phyloP scores from a whole-genome alignment of 2,797 vertebrate species.

The Propithecus deckenii region DNA sequence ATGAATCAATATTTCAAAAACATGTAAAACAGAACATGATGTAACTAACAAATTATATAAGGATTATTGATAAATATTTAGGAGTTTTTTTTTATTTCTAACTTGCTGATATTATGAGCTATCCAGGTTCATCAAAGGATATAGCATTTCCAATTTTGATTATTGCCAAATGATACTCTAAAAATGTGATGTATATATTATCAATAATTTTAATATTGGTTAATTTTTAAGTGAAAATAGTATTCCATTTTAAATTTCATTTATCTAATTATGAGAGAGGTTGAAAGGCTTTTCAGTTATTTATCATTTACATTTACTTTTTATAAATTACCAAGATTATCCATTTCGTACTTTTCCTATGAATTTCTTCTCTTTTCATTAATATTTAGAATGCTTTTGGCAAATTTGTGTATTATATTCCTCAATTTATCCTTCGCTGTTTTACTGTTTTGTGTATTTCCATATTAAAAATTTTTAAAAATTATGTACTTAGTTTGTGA shows the following conservation, averaged over 20 bases:
- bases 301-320: not conserved
- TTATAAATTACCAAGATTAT: not conserved
- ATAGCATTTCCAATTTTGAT: not conserved
- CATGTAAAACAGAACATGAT: not conserved
- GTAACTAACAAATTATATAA: not conserved
- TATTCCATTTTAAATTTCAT: not conserved
- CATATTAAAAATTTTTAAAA: not conserved
- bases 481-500: not conserved
- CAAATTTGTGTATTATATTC: not conserved
- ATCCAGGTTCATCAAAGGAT: not conserved
- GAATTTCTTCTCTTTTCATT: not conserved
- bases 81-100: not conserved
- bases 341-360: not conserved
- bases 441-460: not conserved
- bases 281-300: not conserved
- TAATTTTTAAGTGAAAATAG: not conserved
- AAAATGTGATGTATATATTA: not conserved
- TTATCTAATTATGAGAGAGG: not conserved
- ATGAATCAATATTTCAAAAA: not conserved
- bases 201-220: not conserved
- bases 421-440: not conserved
- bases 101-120: not conserved
- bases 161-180: not conserved
- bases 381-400: not conserved
- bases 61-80: not conserved